Percentiles rank a stretch among this genome's conserved stretches.
These are phyloP conservation scores for Rhea americana DNA, from an alignment of 2,113 vertebrate genomes.

Conservation along the genomic window DNA sequence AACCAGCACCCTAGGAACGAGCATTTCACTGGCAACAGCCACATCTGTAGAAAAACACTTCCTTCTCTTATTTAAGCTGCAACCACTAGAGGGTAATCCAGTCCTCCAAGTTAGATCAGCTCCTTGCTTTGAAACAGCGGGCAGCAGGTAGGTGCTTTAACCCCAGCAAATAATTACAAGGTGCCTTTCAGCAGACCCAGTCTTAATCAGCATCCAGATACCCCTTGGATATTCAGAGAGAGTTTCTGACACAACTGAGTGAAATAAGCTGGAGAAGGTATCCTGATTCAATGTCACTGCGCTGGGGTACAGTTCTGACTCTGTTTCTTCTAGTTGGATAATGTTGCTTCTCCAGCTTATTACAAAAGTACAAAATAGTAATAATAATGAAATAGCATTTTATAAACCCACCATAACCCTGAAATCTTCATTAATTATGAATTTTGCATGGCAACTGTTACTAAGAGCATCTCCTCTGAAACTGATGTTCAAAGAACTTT, in stretches of 20 bases:
- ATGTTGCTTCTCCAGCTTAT: slow-evolving; percentile 1
- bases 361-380: slow-evolving; percentile 45
- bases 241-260: background rate
- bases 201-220: background rate
- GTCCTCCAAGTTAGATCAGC: background rate
- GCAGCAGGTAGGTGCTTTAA: background rate
- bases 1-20: background rate
- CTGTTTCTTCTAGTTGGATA: background rate
- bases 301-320: background rate
- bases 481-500: slow-evolving; percentile 69
- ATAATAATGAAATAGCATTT: slow-evolving; percentile 59
- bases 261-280: background rate
- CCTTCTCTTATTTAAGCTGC: slow-evolving; percentile 28
- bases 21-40: background rate
- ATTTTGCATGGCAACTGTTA: slow-evolving; percentile 79
- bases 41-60: background rate
- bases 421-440: slow-evolving; percentile 75
- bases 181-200: background rate
- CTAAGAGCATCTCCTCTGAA: slow-evolving; percentile 76
- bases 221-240: background rate
- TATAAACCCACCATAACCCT: slow-evolving; percentile 44
- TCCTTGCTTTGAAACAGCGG: background rate
- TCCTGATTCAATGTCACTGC: background rate
- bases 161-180: background rate
- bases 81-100: slow-evolving; percentile 67